A percentile compares a stretch with the other conserved stretches of the same genome.
Evolutionary conservation across 1,140 invertebrate species (phyloP).

Genomic region (Leptinotarsa lineolata): DNA sequence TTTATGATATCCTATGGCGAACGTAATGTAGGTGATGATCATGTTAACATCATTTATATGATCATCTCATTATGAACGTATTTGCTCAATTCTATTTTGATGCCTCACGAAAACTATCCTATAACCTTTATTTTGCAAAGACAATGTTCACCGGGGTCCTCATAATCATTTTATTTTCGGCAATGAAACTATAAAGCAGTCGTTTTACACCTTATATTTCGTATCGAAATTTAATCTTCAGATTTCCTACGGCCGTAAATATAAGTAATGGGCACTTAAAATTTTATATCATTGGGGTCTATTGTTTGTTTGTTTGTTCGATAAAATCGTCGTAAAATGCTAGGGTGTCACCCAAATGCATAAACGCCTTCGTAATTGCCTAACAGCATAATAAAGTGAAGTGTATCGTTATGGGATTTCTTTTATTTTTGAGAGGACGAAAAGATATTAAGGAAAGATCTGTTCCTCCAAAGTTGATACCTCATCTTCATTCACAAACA

Average conservation of each 20-base stretch:
- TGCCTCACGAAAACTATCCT: no score
- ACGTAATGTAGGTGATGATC: no score
- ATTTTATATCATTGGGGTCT: constrained; percentile 3
- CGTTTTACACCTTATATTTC: neutral
- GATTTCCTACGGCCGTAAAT: neutral
- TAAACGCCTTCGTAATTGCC: constrained; percentile 16
- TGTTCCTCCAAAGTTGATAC: no score
- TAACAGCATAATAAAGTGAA: neutral
- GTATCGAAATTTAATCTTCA: constrained; percentile 3
- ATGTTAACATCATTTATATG: no score
- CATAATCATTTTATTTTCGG: no score
- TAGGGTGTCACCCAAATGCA: constrained; percentile 7
- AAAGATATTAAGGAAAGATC: neutral
- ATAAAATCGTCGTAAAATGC: constrained; percentile 18
- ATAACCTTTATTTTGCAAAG: no score
- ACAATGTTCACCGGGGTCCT: no score
- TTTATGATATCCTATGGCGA: no score
- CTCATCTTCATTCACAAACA: no score
- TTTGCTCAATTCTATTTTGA: no score
- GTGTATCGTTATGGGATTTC: neutral
- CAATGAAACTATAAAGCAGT: no score
- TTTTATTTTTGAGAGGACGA: neutral
- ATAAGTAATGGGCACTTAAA: neutral
- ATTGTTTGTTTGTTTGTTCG: constrained; percentile 15
- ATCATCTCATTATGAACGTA: no score